These are phyloP conservation scores for Hiodon alosoides DNA, from an alignment of 2,113 vertebrate genomes.

Conservation along the genomic window DNA sequence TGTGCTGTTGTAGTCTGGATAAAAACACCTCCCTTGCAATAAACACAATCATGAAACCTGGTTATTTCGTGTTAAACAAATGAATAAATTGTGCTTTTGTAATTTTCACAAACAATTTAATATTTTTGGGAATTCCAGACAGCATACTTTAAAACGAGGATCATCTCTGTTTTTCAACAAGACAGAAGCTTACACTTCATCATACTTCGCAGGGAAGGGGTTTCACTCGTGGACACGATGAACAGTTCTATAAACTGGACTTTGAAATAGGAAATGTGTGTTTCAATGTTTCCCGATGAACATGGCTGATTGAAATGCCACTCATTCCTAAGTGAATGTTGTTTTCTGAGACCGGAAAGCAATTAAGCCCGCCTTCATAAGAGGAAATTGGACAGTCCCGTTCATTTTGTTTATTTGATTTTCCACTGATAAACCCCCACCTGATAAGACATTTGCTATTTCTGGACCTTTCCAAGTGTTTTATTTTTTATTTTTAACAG, in stretches of 20 bases:
- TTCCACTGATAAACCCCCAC: background rate
- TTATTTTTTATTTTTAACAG: background rate
- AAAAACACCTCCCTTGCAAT: too few species aligned
- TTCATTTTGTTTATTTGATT: background rate
- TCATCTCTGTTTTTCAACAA: conserved; percentile 32
- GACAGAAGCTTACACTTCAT: conserved; percentile 30
- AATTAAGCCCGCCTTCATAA: background rate
- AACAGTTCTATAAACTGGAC: conserved; percentile 29
- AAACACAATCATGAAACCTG: too few species aligned
- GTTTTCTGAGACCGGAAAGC: conserved; percentile 10
- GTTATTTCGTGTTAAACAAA: background rate
- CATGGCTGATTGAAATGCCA: conserved; percentile 8
- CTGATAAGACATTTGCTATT: background rate
- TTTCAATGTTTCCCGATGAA: conserved; percentile 45
- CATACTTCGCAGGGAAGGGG: conserved; percentile 47
- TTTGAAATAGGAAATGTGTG: conserved; percentile 13
- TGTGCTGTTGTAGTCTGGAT: too few species aligned
- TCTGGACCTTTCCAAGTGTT: too few species aligned
- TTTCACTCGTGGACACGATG: conserved; percentile 49
- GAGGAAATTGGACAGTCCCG: background rate
- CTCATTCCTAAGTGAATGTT: background rate
- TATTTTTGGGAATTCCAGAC: conserved; percentile 22
- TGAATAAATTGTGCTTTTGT: background rate
- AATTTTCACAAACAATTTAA: conserved; percentile 33
- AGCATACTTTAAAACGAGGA: conserved; percentile 28